Evolutionary conservation across 2,113 vertebrate species (phyloP).

Genomic region (Fregata magnificens): DNA sequence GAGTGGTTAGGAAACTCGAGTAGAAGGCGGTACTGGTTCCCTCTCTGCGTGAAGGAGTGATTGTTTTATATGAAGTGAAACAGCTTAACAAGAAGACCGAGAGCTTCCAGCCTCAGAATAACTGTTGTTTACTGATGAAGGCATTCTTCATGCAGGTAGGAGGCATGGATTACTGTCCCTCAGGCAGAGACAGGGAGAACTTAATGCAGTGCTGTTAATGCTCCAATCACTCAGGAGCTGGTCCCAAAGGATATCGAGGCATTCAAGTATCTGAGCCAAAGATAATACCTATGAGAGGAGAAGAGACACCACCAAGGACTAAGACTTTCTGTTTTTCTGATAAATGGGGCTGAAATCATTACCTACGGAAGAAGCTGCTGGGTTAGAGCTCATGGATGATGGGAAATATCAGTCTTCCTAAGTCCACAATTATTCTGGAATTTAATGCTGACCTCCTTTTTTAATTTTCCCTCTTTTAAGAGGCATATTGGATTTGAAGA

Average conservation of each 20-base stretch:
- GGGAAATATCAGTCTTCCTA: not conserved
- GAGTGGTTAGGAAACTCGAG: not conserved
- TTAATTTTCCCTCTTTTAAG: not conserved
- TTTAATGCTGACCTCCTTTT: not conserved
- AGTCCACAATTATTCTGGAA: not conserved
- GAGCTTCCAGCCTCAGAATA: not conserved
- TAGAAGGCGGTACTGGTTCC: not conserved
- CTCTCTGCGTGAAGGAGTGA: not conserved
- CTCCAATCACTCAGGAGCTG: not conserved
- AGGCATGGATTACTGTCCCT: not conserved
- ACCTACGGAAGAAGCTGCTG: not conserved
- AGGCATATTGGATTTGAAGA: not conserved
- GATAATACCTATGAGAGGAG: not conserved
- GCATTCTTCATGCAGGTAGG: not conserved
- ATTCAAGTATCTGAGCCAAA: not conserved
- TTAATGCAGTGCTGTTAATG: not conserved
- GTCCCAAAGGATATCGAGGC: not conserved
- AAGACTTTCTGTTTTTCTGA: not conserved
- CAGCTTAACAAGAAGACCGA: not conserved
- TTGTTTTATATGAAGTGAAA: not conserved
- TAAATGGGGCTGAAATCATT: not conserved
- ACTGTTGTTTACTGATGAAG: not conserved
- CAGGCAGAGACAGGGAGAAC: not conserved
- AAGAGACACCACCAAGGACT: not conserved
- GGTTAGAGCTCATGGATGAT: not conserved